These are phyloP conservation scores for Chelonia mydas DNA, from an alignment of 2,797 vertebrate species.

Conservation along the genomic window DNA sequence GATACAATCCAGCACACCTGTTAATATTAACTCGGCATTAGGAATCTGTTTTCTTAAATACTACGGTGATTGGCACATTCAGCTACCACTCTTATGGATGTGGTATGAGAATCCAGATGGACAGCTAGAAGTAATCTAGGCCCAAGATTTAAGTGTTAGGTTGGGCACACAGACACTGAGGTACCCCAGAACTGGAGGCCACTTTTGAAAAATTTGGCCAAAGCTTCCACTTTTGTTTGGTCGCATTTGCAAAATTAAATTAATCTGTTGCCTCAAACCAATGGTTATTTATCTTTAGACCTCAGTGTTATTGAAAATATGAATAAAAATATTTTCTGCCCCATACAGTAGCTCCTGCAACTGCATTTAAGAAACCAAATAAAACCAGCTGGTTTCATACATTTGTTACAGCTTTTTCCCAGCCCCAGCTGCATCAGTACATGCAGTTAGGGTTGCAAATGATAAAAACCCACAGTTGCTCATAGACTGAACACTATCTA, in stretches of 20 bases:
- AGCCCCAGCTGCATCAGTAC: not conserved
- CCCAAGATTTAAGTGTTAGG: not conserved
- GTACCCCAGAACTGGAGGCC: not conserved
- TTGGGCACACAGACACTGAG: not conserved
- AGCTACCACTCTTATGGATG: constrained; percentile 50
- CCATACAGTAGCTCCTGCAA: constrained; percentile 31
- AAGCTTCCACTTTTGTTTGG: not conserved
- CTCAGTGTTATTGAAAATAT: not conserved
- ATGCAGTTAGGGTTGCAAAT: constrained; percentile 36
- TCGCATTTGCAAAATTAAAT: constrained; percentile 47
- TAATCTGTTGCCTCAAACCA: not conserved
- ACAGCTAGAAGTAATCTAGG: constrained; percentile 38
- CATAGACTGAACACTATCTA: not conserved
- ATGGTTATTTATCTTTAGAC: not conserved
- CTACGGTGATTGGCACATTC: constrained; percentile 51
- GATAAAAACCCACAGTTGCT: not conserved
- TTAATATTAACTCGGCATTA: constrained; percentile 44
- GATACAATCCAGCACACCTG: constrained; percentile 50
- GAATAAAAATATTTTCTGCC: not conserved
- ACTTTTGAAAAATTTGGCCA: not conserved
- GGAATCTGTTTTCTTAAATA: constrained; percentile 63
- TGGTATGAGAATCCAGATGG: constrained; percentile 51
- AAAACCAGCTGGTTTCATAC: constrained; percentile 15
- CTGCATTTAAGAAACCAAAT: constrained; percentile 21
- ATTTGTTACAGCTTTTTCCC: not conserved